Evolutionary conservation across 2,797 vertebrate species (phyloP).

Genomic region (Xenentodon cancila): DNA sequence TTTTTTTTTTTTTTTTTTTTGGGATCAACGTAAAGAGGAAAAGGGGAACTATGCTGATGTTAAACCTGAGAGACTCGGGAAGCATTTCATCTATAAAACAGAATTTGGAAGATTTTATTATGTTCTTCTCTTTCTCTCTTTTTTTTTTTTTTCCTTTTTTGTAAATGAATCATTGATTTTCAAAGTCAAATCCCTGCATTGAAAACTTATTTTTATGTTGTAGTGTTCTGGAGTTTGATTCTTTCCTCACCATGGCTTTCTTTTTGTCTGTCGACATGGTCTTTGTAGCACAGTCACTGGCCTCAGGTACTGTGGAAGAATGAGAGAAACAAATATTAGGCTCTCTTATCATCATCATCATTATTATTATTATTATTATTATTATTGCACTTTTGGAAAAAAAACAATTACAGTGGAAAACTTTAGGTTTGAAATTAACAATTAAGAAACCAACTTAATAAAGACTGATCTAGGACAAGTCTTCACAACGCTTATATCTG

Average conservation of each 20-base stretch:
- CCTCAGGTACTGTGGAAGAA: conserved; percentile 86
- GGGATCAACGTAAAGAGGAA: conserved; percentile 76
- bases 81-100: conserved; percentile 78
- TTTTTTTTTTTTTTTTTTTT: conserved; percentile 48
- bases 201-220: conserved; percentile 80
- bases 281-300: conserved; percentile 86
- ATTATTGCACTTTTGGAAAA: conserved; percentile 82
- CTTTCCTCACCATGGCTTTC: conserved; percentile 67
- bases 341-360: conserved; percentile 75
- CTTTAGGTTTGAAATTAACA: conserved; percentile 78
- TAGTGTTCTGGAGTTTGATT: conserved; percentile 81
- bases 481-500: conserved; percentile 75
- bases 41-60: conserved; percentile 76
- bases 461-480: conserved; percentile 80
- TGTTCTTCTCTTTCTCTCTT: conserved; percentile 32
- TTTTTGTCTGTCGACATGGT: conserved; percentile 78
- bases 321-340: conserved; percentile 79
- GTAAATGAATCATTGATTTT: conserved; percentile 78
- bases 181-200: conserved; percentile 74
- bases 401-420: conserved; percentile 69
- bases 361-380: conserved; percentile 70
- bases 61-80: conserved; percentile 73
- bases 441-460: conserved; percentile 75
- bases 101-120: conserved; percentile 75
- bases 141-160: conserved; percentile 49